Percentiles rank a stretch among this genome's conserved stretches.
Evolutionary conservation across 2,888 invertebrate genomes (phyloP).

Genomic region (Caenorhabditis japonica): DNA sequence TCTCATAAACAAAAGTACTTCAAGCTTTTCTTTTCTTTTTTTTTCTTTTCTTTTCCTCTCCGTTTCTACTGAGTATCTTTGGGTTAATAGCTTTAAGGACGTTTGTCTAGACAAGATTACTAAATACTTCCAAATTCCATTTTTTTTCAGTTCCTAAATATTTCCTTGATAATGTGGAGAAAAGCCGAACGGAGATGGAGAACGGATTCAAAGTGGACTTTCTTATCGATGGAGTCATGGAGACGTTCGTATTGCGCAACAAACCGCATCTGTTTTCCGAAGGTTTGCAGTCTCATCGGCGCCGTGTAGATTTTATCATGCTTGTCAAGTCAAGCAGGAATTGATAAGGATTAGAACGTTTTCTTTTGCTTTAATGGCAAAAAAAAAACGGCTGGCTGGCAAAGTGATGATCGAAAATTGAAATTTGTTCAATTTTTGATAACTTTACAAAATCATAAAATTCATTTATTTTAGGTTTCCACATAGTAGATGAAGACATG

Average conservation of each 20-base stretch:
- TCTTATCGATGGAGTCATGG: conserved; percentile 43
- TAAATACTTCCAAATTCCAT: conserved; percentile 3
- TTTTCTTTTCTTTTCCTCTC: conserved; percentile 11
- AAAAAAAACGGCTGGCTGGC: conserved; percentile 1
- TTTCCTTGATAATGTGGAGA: conserved; percentile 46
- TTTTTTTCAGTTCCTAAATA: conserved; percentile 53
- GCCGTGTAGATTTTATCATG: conserved; percentile 32
- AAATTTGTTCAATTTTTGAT: too few species aligned
- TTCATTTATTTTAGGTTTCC: conserved; percentile 42
- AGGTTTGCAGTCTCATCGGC: conserved; percentile 41
- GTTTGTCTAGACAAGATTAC: conserved; percentile 11
- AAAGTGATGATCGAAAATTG: conserved; percentile 15
- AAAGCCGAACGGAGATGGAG: conserved; percentile 27
- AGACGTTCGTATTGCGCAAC: conserved; percentile 45
- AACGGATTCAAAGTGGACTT: conserved; percentile 50
- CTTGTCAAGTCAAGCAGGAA: conserved; percentile 37
- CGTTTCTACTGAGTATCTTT: conserved; percentile 7
- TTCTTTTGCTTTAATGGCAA: conserved; percentile 25
- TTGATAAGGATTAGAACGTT: conserved; percentile 30
- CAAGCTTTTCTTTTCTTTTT: too few species aligned
- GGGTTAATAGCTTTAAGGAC: background rate
- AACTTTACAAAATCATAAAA: too few species aligned
- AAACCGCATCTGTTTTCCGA: conserved; percentile 53
- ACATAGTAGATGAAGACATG: conserved; percentile 48
- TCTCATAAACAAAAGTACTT: conserved; percentile 22